Evolutionary conservation across 2,888 invertebrate species (phyloP), one percentile per base, ranked within the genome.

Genomic region (Agrotis puta): DNA sequence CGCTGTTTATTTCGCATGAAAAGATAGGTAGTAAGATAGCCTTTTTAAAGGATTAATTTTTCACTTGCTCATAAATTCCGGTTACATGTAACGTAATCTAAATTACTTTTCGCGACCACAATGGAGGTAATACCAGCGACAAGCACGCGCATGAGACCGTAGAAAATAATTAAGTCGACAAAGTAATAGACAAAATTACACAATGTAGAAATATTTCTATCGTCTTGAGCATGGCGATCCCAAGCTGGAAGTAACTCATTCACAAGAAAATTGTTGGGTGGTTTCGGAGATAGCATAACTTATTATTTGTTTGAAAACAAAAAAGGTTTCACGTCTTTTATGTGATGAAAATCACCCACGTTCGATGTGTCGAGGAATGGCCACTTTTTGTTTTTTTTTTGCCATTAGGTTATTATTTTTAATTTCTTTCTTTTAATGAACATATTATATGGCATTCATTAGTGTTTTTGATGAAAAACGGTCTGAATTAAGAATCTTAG

Each of bases 1-100:
- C 53, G 43, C 54, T 54, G 47, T 59, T 67, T 81, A 81, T 78
- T 81, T 53, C 63, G 20, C 48, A 66, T 67, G 50, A 66, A 71
- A 64, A 51, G 59, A 57, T 70, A 43, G 9, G 47, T 57, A n/a
- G n/a, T n/a, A n/a, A n/a, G n/a, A n/a, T n/a, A 50, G 20, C 24
- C 11, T 56, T 66, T 59, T 61, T 50, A 56, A 53, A 53, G 61
- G 57, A 64, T 65, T 61, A 39, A 50, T 45, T 56, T 71, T 77
- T 75, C 64, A 64, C 63, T 62, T 24, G 54, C 20, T 54, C 47
- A 57, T 80, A 74, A 48, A 64, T 74, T 56, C 14, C 16, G n/a
- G 20, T 50, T 20, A 24, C 57, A 68, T 65, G 64, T 47, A 20
- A 33, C 20, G 20, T 65, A 59, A 74, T 66, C 75, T 77, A 51